Evolutionary conservation across 2,888 invertebrate species (phyloP).

Genomic region (Drosophila neutralis): DNA sequence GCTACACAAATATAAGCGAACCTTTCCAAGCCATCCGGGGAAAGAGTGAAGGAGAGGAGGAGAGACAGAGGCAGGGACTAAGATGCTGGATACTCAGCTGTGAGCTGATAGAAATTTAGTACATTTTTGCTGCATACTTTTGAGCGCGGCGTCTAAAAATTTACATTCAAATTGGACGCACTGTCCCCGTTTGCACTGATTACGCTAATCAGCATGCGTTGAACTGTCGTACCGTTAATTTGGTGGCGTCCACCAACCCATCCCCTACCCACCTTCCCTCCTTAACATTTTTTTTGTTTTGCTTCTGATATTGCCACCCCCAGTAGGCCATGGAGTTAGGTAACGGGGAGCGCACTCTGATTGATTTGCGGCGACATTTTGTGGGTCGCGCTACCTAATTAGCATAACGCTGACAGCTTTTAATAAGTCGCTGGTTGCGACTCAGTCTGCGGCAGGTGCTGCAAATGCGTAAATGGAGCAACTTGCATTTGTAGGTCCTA

Average conservation of each 20-base stretch:
- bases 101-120: slow-evolving; percentile 13
- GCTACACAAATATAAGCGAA: slow-evolving; percentile 4
- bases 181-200: slow-evolving; percentile 51
- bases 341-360: slow-evolving; percentile 35
- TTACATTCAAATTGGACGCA: slow-evolving; percentile 67
- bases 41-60: background rate
- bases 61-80: background rate
- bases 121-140: slow-evolving; percentile 40
- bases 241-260: slow-evolving; percentile 19
- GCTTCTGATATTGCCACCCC: background rate
- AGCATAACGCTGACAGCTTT: slow-evolving; percentile 69
- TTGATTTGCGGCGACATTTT: slow-evolving; percentile 68
- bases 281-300: background rate
- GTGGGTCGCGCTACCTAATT: slow-evolving; percentile 56
- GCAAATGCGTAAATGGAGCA: slow-evolving; percentile 46
- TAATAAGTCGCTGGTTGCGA: slow-evolving; percentile 55
- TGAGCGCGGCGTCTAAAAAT: slow-evolving; percentile 47
- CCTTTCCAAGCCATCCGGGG: background rate
- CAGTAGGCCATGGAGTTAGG: background rate
- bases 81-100: background rate
- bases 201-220: slow-evolving; percentile 64
- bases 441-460: slow-evolving; percentile 48
- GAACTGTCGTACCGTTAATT: slow-evolving; percentile 45
- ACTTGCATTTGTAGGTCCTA: slow-evolving; percentile 30
- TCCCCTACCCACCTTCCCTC: background rate